Evolutionary conservation across 1,140 invertebrate species (phyloP).

Genomic region (Leptonema lineaticorne): DNA sequence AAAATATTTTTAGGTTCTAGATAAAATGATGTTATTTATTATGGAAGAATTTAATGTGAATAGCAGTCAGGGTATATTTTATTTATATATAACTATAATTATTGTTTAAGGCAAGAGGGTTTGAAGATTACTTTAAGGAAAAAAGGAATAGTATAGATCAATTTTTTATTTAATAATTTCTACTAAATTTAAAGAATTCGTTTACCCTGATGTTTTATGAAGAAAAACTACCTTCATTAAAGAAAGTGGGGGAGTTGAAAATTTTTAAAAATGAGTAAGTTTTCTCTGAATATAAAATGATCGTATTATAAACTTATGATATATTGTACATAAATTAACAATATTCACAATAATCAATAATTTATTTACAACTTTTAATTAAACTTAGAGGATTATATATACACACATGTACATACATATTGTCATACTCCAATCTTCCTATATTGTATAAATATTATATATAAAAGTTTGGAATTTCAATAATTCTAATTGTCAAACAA

Average conservation of each 20-base stretch:
- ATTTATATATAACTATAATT: not conserved
- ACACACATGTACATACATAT: slow-evolving; percentile 5
- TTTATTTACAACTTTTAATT: not conserved
- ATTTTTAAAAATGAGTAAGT: no score
- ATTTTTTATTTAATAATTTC: not conserved
- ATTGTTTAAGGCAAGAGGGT: slow-evolving; percentile 23
- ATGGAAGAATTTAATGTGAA: not conserved
- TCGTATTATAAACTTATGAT: no score
- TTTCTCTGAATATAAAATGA: no score
- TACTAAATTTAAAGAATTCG: not conserved
- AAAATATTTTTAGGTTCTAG: no score
- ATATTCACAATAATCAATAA: not conserved
- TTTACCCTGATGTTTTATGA: slow-evolving; percentile 10
- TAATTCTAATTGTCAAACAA: not conserved
- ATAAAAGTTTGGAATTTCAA: not conserved
- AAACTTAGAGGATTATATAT: not conserved
- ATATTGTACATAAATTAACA: not conserved
- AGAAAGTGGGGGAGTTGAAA: not conserved
- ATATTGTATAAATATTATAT: not conserved
- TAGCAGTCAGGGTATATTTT: slow-evolving; percentile 5
- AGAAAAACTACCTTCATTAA: slow-evolving; percentile 4
- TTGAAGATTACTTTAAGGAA: slow-evolving; percentile 3
- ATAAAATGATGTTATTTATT: no score
- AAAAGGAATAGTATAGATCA: not conserved
- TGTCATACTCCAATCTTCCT: slow-evolving; percentile 2